A percentile compares a stretch with the other conserved stretches of the same genome.
Conservation (phyloP, 2,797 vertebrate genomes). For the Argyrosomus regius region DNA sequence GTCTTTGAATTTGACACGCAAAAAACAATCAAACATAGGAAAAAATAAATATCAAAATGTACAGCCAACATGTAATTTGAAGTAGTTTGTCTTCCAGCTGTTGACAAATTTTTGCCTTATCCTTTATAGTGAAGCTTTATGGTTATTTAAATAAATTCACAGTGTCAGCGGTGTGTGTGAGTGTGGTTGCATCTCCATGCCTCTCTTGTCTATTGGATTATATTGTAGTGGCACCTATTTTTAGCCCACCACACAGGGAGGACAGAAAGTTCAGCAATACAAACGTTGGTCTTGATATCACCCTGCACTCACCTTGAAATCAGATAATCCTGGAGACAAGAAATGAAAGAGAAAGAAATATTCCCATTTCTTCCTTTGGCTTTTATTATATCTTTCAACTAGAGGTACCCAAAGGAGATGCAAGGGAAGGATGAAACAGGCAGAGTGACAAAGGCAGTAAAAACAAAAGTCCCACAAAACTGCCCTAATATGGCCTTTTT, state of each 20-base stretch:
- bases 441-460: not conserved
- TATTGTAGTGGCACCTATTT: constrained; percentile 48
- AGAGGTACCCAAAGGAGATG: not conserved
- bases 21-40: not conserved
- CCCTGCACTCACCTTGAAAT: constrained; percentile 52
- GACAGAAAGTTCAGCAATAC: constrained; percentile 34
- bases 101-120: constrained; percentile 11
- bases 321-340: constrained; percentile 44
- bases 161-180: constrained; percentile 19
- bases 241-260: constrained; percentile 32
- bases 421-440: not conserved
- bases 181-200: constrained; percentile 14
- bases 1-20: not conserved
- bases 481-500: no score
- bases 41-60: not conserved
- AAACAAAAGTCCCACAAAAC: not conserved
- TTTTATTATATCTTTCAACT: constrained; percentile 27
- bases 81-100: not conserved
- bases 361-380: constrained; percentile 3
- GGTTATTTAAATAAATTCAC: constrained; percentile 15
- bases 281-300: constrained; percentile 44
- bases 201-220: constrained; percentile 61
- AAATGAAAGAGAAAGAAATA: constrained; percentile 38
- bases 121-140: constrained; percentile 25
- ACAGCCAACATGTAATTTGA: not conserved